These are phyloP conservation scores for Anthoscopus minutus DNA, from an alignment of 2,113 vertebrate species.

Conservation along the genomic window DNA sequence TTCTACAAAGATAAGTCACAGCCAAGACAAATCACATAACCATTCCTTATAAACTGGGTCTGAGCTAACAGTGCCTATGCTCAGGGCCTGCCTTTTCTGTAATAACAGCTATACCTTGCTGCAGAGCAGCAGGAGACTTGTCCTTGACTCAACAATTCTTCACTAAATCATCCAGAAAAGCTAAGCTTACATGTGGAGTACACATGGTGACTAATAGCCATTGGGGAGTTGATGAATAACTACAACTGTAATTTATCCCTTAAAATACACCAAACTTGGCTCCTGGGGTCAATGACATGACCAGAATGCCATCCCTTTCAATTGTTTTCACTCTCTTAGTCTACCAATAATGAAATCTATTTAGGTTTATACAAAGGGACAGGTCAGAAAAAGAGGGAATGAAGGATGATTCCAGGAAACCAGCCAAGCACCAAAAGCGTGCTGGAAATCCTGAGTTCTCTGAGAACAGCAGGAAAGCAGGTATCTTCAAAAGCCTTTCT, in stretches of 20 bases:
- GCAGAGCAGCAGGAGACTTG: neutral
- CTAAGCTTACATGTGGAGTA: neutral
- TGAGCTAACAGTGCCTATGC: neutral
- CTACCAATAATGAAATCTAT: neutral
- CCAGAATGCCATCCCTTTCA: neutral
- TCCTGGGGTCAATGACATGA: neutral
- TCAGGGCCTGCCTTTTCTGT: neutral
- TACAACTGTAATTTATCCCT: neutral
- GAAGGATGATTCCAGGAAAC: neutral
- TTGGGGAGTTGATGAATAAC: neutral
- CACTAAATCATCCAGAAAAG: neutral
- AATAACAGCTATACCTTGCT: neutral
- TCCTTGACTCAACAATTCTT: neutral
- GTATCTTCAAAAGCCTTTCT: neutral
- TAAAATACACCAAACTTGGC: neutral
- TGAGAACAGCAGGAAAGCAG: neutral
- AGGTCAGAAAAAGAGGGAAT: neutral
- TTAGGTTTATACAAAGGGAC: neutral
- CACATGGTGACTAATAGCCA: neutral
- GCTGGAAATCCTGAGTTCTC: neutral
- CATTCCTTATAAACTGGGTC: neutral
- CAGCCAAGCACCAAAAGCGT: neutral
- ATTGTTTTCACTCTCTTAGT: neutral
- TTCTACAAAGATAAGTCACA: neutral
- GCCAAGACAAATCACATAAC: neutral